Base-by-base conservation (phyloP, 2,113 vertebrate genomes). In the Actenoides hombroni region DNA sequence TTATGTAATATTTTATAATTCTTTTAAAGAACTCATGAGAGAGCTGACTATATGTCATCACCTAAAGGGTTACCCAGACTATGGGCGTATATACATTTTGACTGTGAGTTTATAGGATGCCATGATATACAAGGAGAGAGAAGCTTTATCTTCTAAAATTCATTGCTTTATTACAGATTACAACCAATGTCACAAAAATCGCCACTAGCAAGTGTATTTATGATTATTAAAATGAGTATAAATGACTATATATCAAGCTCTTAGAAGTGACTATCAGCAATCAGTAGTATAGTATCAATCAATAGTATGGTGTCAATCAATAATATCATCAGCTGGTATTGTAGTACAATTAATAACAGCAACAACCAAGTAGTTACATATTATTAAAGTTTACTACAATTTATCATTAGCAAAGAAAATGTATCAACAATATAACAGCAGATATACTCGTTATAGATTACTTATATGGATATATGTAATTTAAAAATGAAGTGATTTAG, bases 401-500 rank as follows among this genome's bases (percentile, higher is more conserved):
- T 86, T 86, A 40, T 71, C 51, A 70, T 86, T 39, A 57, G 10
- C n/a, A 21, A 61, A 65, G 23, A 3, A 54, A 93, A 57, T 0
- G 5, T 65, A 46, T 17, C 39, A 94, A 42, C 16, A 75, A 42
- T 42, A 6, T 63, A 68, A 40, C 5, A 40, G 17, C 10, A 67
- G 13, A 28, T 37, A 53, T 26, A 23, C 4, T 48, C 46, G 12
- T n/a, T 48, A 67, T 4, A 54, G 19, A 15, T 83, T 71, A 16
- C 2, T 33, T 65, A 5, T 21, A 54, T 60, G 20, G 39, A 23
- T 65, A n/a, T 9, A 59, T 28, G 31, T 37, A 61, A 73, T 7
- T 44, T 2, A 56, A 70, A 51, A 74, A 60, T 2, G 0, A 57
- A 42, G 12, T 13, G 0, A 88, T 68, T 18, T 49, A 2, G 0